These are phyloP conservation scores for Aelia acuminata DNA, from an alignment of 2,888 invertebrate species.

Conservation along the genomic window DNA sequence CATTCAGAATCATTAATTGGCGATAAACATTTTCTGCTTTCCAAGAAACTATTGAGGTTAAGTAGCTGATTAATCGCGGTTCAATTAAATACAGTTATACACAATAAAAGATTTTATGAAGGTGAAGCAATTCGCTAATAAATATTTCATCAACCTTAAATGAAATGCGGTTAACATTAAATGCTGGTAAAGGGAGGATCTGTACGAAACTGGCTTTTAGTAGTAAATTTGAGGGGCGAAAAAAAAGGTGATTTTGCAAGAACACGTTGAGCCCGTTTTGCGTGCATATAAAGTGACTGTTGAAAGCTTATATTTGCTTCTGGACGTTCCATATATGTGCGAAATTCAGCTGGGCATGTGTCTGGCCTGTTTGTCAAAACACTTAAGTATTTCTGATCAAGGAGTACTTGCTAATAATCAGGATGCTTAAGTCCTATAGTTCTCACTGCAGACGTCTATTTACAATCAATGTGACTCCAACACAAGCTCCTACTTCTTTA, in stretches of 20 bases:
- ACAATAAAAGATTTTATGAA: background rate
- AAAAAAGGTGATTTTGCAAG: conserved; percentile 2
- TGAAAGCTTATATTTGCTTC: conserved; percentile 13
- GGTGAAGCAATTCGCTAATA: background rate
- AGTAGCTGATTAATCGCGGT: background rate
- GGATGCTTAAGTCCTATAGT: background rate
- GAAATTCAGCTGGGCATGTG: background rate
- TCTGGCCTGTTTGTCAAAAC: background rate
- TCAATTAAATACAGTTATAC: background rate
- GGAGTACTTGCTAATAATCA: background rate
- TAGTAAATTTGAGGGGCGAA: background rate
- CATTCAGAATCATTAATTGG: background rate
- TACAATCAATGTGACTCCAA: too few relatives aligned
- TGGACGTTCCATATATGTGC: conserved; percentile 6
- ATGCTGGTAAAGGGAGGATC: background rate
- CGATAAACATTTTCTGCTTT: background rate
- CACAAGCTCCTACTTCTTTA: too few relatives aligned
- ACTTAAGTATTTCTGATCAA: background rate
- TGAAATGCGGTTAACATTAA: conserved; percentile 21
- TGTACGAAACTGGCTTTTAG: background rate
- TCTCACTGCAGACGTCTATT: too few relatives aligned
- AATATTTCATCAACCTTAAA: conserved; percentile 1
- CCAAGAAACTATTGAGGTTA: conserved; percentile 8
- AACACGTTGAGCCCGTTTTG: conserved; percentile 29
- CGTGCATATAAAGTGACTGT: conserved; percentile 38